Percentiles rank a stretch among this genome's conserved stretches.
Evolutionary conservation across 2,888 invertebrate species (phyloP).

Genomic region (Oasisia sp.): DNA sequence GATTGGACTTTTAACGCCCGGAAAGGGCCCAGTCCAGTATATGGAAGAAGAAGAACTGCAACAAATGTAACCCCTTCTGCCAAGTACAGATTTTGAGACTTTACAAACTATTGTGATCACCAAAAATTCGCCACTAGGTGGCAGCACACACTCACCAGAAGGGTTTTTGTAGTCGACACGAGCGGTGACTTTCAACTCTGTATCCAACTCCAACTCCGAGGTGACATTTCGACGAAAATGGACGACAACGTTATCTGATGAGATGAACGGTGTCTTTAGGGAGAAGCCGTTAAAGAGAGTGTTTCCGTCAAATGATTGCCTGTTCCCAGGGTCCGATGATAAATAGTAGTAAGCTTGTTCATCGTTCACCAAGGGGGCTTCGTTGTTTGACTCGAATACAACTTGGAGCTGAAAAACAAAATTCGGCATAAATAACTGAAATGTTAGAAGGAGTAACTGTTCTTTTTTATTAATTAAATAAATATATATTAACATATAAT

Average conservation of each 20-base stretch:
- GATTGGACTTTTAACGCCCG: too few relatives aligned
- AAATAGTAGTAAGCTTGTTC: background rate
- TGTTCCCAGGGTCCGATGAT: background rate
- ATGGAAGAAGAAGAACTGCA: too few relatives aligned
- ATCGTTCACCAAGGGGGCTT: background rate
- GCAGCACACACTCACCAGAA: background rate
- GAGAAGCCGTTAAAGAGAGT: background rate
- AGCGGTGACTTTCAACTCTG: background rate
- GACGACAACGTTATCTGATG: background rate
- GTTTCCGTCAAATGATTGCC: background rate
- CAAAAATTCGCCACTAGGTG: too few relatives aligned
- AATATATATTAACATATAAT: too few relatives aligned
- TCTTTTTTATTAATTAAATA: too few relatives aligned
- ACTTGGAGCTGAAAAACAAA: background rate
- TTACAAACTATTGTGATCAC: too few relatives aligned
- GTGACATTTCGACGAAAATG: background rate
- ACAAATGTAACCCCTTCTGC: too few relatives aligned
- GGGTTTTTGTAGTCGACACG: background rate
- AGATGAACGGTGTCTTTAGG: background rate
- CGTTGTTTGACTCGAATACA: background rate
- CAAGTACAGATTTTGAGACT: too few relatives aligned
- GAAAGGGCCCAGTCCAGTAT: too few relatives aligned
- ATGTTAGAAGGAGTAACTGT: background rate
- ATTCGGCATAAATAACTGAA: background rate
- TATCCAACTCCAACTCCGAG: background rate